Conservation (phyloP, 2,888 invertebrate genomes). For the Eilema griseolum region DNA sequence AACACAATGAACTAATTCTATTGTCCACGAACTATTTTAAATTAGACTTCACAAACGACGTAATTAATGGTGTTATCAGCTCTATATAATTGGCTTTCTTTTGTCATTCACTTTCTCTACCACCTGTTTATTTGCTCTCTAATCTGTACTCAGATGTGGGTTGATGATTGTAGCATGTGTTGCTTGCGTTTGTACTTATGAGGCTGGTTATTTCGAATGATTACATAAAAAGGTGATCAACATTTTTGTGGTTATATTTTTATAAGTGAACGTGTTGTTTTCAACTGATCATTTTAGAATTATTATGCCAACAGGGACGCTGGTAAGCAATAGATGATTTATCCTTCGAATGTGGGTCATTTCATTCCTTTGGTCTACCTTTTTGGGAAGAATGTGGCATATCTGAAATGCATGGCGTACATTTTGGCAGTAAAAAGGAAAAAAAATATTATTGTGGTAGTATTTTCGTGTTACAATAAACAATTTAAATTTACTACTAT, state of each 20-base stretch:
- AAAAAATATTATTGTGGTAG: too few species aligned
- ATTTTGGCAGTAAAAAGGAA: too few species aligned
- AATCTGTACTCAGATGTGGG: constrained; percentile 16
- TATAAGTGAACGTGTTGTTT: neutral
- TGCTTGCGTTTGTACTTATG: neutral
- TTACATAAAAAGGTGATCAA: constrained; percentile 5
- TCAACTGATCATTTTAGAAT: neutral
- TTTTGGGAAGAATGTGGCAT: neutral
- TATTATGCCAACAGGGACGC: too few species aligned
- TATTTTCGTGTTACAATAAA: too few species aligned
- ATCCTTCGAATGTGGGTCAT: too few species aligned
- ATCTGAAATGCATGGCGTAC: too few species aligned
- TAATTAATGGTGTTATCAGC: constrained; percentile 24
- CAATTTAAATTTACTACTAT: too few species aligned
- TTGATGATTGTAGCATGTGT: constrained; percentile 9
- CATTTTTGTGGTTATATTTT: neutral
- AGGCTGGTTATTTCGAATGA: neutral
- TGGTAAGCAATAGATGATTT: too few species aligned
- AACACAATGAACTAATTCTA: constrained; percentile 10
- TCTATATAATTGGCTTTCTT: constrained; percentile 50
- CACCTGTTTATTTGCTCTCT: constrained; percentile 47
- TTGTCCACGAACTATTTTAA: constrained; percentile 8
- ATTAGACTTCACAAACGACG: constrained; percentile 5
- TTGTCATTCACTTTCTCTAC: constrained; percentile 49
- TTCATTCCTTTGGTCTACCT: too few species aligned